phyloP scores from a whole-genome alignment of 1,140 invertebrate species.

The Ridgeia piscesae region DNA sequence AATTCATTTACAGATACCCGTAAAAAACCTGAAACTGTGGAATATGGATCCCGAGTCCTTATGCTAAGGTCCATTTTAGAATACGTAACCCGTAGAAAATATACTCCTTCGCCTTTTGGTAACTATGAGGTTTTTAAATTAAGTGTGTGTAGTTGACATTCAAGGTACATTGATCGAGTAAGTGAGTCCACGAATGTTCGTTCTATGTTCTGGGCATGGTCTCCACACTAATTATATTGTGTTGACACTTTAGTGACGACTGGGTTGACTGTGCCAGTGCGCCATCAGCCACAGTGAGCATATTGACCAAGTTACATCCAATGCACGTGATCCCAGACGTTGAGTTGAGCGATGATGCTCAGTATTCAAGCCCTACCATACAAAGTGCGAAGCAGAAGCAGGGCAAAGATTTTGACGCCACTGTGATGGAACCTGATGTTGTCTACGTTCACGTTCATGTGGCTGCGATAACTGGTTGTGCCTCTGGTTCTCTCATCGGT shows the following conservation, averaged over 20 bases:
- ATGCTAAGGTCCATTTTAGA: too few relatives aligned
- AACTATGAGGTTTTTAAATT: too few relatives aligned
- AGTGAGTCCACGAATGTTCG: too few relatives aligned
- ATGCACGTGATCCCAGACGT: neutral
- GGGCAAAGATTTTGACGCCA: slow-evolving; percentile 78
- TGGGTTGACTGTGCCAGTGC: neutral
- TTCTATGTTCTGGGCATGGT: too few relatives aligned
- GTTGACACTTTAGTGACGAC: neutral
- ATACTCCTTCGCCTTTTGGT: too few relatives aligned
- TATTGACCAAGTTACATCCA: neutral
- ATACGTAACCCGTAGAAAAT: too few relatives aligned
- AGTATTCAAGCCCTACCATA: neutral
- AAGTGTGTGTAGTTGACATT: too few relatives aligned
- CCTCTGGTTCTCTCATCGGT: slow-evolving; percentile 86
- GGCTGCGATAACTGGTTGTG: slow-evolving; percentile 81
- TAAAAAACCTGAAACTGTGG: too few relatives aligned
- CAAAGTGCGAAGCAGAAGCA: neutral
- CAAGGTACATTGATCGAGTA: too few relatives aligned
- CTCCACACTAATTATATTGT: neutral
- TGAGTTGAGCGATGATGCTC: neutral
- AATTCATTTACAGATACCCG: too few relatives aligned
- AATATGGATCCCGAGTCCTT: too few relatives aligned
- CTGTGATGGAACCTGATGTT: slow-evolving; percentile 77
- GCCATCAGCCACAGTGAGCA: neutral
- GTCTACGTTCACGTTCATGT: slow-evolving; percentile 90